Percentiles rank a stretch among this genome's conserved stretches.
phyloP scores from a whole-genome alignment of 2,797 vertebrate genomes.

The Sphaeramia orbicularis region DNA sequence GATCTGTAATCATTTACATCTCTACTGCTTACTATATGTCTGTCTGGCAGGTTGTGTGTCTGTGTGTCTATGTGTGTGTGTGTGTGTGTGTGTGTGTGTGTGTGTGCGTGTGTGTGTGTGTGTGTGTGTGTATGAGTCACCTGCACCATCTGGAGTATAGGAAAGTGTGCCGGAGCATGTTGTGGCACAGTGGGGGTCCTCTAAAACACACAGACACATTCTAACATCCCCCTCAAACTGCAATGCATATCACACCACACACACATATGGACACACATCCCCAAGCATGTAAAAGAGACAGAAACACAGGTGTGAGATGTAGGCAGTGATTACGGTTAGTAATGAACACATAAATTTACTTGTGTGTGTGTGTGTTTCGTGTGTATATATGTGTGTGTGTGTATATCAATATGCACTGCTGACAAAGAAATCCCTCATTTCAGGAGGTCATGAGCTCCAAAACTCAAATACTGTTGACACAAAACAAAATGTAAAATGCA shows the following conservation, averaged over 20 bases:
- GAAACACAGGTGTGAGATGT: constrained; percentile 35
- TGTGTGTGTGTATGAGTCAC: constrained; percentile 70
- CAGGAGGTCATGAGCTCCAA: not conserved
- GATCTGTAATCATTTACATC: constrained; percentile 82
- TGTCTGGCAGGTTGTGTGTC: constrained; percentile 66
- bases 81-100: constrained; percentile 46
- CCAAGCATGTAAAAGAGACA: constrained; percentile 29
- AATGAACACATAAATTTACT: constrained; percentile 71
- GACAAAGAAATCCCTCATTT: constrained; percentile 11
- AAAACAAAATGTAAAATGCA: not conserved
- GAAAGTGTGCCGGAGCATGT: constrained; percentile 74
- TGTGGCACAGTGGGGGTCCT: constrained; percentile 76
- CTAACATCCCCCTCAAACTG: constrained; percentile 56
- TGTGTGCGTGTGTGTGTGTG: constrained; percentile 24
- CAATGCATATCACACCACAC: constrained; percentile 13
- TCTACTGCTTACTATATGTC: constrained; percentile 65
- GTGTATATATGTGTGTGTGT: constrained; percentile 17
- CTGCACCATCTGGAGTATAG: constrained; percentile 85
- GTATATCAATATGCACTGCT: not conserved
- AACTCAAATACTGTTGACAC: not conserved
- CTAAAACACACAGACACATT: constrained; percentile 66
- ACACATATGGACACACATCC: constrained; percentile 8
- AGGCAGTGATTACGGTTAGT: constrained; percentile 68
- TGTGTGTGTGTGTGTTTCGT: constrained; percentile 62
- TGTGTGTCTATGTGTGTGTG: constrained; percentile 44